Evolutionary conservation across 2,797 vertebrate genomes (phyloP).

Genomic region (Gallinago solitaria): DNA sequence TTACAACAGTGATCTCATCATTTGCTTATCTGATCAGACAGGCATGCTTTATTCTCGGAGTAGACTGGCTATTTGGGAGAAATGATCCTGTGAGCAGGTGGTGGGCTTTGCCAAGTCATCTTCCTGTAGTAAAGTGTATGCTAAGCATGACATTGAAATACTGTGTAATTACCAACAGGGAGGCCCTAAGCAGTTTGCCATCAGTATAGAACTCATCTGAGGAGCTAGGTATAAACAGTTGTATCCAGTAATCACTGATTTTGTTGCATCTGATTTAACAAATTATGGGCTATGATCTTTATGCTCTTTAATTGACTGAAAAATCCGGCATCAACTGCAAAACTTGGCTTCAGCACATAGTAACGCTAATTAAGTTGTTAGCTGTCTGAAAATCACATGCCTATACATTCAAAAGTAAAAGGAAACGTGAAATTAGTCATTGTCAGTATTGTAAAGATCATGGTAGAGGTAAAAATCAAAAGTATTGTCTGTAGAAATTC

Average conservation of each 20-base stretch:
- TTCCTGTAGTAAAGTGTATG: background rate
- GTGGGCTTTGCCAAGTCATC: background rate
- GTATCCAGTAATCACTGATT: background rate
- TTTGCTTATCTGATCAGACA: slow-evolving; percentile 14
- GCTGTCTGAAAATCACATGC: background rate
- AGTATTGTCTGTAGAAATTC: background rate
- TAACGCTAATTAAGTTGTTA: background rate
- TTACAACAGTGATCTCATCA: background rate
- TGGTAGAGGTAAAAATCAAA: background rate
- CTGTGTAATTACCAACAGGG: background rate
- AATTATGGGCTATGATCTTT: background rate
- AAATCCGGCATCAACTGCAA: background rate
- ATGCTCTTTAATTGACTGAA: slow-evolving; percentile 3
- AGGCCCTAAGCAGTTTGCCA: slow-evolving; percentile 18
- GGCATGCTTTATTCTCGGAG: background rate
- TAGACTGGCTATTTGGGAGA: background rate
- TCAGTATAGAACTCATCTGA: background rate
- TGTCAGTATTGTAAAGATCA: background rate
- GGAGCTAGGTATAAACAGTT: background rate
- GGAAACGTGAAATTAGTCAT: background rate
- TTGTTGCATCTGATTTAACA: slow-evolving; percentile 1
- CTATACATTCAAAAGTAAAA: background rate
- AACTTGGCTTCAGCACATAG: background rate
- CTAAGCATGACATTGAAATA: slow-evolving; percentile 1
- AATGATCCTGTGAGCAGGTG: background rate